These are phyloP conservation scores for Limnephilus auricula DNA, from an alignment of 2,888 invertebrate species.

Conservation along the genomic window DNA sequence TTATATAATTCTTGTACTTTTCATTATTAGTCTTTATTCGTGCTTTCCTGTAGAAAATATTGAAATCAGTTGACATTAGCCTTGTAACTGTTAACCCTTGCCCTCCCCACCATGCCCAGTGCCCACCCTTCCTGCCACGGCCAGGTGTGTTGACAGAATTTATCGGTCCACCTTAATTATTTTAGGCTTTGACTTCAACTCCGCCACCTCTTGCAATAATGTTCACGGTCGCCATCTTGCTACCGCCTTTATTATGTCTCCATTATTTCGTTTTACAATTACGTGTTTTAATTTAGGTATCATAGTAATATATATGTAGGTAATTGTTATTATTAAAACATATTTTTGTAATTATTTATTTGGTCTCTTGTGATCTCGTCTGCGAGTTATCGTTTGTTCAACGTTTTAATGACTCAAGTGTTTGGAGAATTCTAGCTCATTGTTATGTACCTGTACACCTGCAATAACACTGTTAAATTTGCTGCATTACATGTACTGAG, in stretches of 20 bases:
- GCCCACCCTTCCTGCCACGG: too few relatives aligned
- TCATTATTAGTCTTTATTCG: not conserved
- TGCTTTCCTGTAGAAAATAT: slow-evolving; percentile 19
- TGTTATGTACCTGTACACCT: not conserved
- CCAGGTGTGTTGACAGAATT: slow-evolving; percentile 62
- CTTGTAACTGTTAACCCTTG: not conserved
- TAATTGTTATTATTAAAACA: too few relatives aligned
- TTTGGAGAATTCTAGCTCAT: not conserved
- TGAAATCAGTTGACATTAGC: slow-evolving; percentile 47
- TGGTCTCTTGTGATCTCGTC: not conserved
- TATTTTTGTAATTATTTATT: not conserved
- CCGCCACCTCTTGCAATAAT: slow-evolving; percentile 36
- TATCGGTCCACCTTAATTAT: slow-evolving; percentile 64
- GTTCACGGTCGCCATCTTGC: not conserved
- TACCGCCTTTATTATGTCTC: not conserved
- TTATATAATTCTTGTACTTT: too few relatives aligned
- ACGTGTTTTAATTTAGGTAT: not conserved
- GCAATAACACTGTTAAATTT: not conserved
- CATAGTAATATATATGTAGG: too few relatives aligned
- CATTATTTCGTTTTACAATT: not conserved
- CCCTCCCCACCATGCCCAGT: not conserved
- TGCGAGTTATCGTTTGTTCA: not conserved
- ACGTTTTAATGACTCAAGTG: not conserved
- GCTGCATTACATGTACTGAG: not conserved
- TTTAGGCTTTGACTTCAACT: slow-evolving; percentile 58